These are phyloP conservation scores for Synergus japonicus DNA, from an alignment of 2,888 invertebrate genomes.

Conservation along the genomic window DNA sequence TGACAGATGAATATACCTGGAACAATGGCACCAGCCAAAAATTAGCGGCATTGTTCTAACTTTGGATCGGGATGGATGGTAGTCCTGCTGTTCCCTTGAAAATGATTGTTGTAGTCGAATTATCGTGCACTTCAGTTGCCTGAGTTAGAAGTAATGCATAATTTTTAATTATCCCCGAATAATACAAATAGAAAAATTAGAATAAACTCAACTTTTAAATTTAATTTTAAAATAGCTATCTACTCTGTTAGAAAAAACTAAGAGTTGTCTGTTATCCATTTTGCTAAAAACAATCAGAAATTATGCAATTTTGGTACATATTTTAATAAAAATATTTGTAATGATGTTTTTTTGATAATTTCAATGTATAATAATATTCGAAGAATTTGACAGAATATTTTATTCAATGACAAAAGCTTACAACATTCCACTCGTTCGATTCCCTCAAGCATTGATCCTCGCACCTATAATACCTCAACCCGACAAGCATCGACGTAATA, in stretches of 20 bases:
- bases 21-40: slow-evolving; percentile 76
- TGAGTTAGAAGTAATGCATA: slow-evolving; percentile 6
- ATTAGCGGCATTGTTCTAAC: slow-evolving; percentile 77
- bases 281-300: too few species aligned
- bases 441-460: slow-evolving; percentile 16
- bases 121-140: slow-evolving; percentile 19
- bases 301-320: too few species aligned
- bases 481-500: slow-evolving; percentile 58
- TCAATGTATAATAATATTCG: neutral
- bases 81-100: slow-evolving; percentile 56
- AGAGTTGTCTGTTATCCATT: too few species aligned
- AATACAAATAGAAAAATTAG: neutral
- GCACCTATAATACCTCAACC: slow-evolving; percentile 60
- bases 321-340: too few species aligned
- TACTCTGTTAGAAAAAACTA: too few species aligned
- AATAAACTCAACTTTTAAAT: neutral
- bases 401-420: neutral
- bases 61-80: slow-evolving; percentile 68
- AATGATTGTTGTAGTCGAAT: slow-evolving; percentile 62
- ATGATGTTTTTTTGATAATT: neutral
- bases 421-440: neutral
- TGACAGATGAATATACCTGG: slow-evolving; percentile 75
- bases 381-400: neutral
- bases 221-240: too few species aligned
- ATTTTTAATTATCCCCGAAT: neutral